Conservation (phyloP, 2,888 invertebrate genomes). For the Tenthredo scrophulariae region DNA sequence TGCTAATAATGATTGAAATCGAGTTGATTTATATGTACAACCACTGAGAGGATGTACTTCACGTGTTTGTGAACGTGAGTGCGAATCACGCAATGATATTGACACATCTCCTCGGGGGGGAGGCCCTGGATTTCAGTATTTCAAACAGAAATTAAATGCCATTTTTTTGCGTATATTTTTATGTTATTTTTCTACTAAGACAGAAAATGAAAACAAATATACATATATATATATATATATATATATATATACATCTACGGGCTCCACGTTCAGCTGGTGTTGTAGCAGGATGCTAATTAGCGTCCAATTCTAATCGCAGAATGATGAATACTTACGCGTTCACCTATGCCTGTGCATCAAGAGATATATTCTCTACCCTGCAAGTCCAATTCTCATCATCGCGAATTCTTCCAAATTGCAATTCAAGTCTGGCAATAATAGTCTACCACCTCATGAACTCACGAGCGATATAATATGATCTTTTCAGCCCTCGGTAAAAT, state of each 20-base stretch:
- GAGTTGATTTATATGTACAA: neutral
- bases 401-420: neutral
- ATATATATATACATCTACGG: neutral
- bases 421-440: neutral
- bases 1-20: neutral
- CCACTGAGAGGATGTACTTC: neutral
- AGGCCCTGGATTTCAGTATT: neutral
- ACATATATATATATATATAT: too few species aligned
- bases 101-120: neutral
- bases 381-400: neutral
- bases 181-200: neutral
- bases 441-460: neutral
- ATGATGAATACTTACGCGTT: neutral
- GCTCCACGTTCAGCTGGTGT: neutral
- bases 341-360: neutral
- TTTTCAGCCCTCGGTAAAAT: neutral
- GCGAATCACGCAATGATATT: slow-evolving; percentile 7
- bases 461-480: neutral
- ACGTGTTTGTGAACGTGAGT: slow-evolving; percentile 24
- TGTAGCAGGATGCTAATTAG: neutral
- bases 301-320: neutral
- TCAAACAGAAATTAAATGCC: slow-evolving; percentile 3
- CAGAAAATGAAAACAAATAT: neutral
- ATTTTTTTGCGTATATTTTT: neutral
- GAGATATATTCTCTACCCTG: neutral